These are phyloP conservation scores for Ecdyonurus torrentis DNA, from an alignment of 2,888 invertebrate genomes.

Conservation along the genomic window DNA sequence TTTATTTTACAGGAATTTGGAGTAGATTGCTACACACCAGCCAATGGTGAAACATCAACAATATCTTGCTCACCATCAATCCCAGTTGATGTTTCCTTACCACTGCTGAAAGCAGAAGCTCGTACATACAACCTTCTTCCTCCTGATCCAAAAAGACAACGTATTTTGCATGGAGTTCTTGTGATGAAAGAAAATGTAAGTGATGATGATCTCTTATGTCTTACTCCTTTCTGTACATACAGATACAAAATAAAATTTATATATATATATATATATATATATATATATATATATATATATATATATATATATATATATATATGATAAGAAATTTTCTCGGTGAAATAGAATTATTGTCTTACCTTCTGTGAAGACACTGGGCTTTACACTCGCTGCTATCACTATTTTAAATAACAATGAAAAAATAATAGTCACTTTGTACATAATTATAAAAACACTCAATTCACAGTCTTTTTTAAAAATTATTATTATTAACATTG, in stretches of 20 bases:
- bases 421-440: no score
- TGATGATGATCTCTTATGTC: neutral
- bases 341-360: no score
- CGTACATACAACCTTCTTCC: slow-evolving; percentile 56
- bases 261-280: neutral
- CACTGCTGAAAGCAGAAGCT: slow-evolving; percentile 64
- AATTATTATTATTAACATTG: no score
- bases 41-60: slow-evolving; percentile 90
- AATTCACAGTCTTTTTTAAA: no score
- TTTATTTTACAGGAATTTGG: slow-evolving; percentile 70
- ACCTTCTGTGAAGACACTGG: no score
- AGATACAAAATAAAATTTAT: neutral
- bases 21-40: slow-evolving; percentile 86
- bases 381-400: no score
- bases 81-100: slow-evolving; percentile 75
- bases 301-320: no score
- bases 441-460: no score
- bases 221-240: slow-evolving; percentile 4
- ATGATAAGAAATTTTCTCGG: no score
- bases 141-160: slow-evolving; percentile 75
- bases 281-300: neutral
- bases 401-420: no score
- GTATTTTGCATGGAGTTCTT: slow-evolving; percentile 75
- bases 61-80: slow-evolving; percentile 78
- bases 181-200: slow-evolving; percentile 66